Evolutionary conservation across 2,888 invertebrate genomes (phyloP).

Genomic region (Pseudeuparius sepicola): DNA sequence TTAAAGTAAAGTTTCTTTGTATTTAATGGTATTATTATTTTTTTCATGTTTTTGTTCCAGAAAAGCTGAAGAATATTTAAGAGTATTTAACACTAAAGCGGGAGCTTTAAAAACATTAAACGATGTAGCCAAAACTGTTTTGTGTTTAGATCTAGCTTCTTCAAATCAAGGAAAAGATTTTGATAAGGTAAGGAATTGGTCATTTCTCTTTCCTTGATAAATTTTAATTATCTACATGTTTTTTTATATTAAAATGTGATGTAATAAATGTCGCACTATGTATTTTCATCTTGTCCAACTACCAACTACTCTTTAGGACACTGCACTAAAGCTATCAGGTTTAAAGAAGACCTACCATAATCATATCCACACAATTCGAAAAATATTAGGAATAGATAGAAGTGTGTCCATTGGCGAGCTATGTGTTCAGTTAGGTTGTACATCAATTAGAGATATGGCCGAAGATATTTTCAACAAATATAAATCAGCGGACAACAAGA

Average conservation of each 20-base stretch:
- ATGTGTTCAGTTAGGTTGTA: constrained; percentile 49
- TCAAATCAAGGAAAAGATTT: constrained; percentile 41
- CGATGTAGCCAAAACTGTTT: constrained; percentile 49
- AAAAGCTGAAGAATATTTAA: constrained; percentile 46
- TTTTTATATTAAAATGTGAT: too few relatives aligned
- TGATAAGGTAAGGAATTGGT: constrained; percentile 41
- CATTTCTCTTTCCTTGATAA: too few relatives aligned
- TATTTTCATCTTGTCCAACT: constrained; percentile 1
- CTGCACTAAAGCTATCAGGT: constrained; percentile 48
- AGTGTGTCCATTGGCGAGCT: constrained; percentile 44
- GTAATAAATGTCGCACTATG: too few relatives aligned
- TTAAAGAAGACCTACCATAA: constrained; percentile 48
- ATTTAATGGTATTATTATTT: too few relatives aligned
- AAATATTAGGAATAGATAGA: constrained; percentile 49
- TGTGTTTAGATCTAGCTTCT: constrained; percentile 53
- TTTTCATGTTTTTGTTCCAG: constrained; percentile 30
- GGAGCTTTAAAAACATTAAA: constrained; percentile 39
- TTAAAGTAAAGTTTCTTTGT: too few relatives aligned
- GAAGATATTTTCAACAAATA: constrained; percentile 46
- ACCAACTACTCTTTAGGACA: constrained; percentile 38
- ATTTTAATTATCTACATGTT: too few relatives aligned
- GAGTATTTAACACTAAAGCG: constrained; percentile 43
- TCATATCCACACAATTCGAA: constrained; percentile 47
- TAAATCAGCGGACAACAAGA: constrained; percentile 40
- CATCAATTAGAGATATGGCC: constrained; percentile 40